Base-by-base conservation (phyloP, 2,797 vertebrate species). In the Harpagifer antarcticus region DNA sequence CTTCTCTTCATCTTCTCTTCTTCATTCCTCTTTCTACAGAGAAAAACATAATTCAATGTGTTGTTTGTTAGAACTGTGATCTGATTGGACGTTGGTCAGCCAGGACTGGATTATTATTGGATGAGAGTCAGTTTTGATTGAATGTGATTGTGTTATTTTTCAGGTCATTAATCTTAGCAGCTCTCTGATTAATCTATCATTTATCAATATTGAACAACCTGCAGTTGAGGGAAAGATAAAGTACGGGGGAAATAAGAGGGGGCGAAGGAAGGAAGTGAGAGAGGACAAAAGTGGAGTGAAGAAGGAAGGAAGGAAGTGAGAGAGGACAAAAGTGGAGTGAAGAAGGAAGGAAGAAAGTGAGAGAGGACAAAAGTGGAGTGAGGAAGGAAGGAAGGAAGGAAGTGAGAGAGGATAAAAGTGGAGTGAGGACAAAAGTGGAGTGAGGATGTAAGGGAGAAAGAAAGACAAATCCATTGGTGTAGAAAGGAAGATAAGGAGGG, bases 201-300 rank as follows among this genome's bases (percentile, higher is more conserved):
- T 84, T 62, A 88, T 84, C 58, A 78, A 62, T 74, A 88, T 87
- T 47, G 78, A 88, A 87, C 68, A 68, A 27, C 31, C 20, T 67
- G 71, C 58, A 74, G 57, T 50, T 14, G 47, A 66, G 53, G 65
- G 57, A 37, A 27, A 17, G 11, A 42, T 5, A 19, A 16, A 16
- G 43, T 44, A 43, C 13, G 2, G 11, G 20, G 0, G 47, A 11
- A 3, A 11, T 8, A 37, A 44, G 14, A 48, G 16, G 52, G 27
- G 49, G 27, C 3, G 23, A 44, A 54, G 33, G 19, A 52, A 19
- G 17, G 14, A 27, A 27, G 3, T 1, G 27, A 27, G 27, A 4
- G 27, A 4, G 27, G 27, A 27, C 3, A 27, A 27, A 4, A 27
- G 27, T 27, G 27, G 27, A 27, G 27, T 27, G 27, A 27, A 23